These are phyloP conservation scores for Drosophila persimilis DNA, from an alignment of 1,140 invertebrate genomes.

Conservation along the genomic window DNA sequence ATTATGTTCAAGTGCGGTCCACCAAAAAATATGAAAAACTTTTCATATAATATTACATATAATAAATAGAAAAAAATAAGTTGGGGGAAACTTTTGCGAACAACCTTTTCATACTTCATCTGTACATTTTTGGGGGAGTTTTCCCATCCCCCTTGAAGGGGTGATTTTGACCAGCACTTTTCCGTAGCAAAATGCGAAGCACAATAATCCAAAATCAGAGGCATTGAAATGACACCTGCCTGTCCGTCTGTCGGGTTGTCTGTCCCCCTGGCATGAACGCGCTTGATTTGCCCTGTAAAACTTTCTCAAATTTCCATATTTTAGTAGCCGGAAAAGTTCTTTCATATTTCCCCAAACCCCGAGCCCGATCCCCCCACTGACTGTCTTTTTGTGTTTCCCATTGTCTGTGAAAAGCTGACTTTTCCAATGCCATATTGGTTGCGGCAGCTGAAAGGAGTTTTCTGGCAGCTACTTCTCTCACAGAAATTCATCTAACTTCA, in stretches of 20 bases:
- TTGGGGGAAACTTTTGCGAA: conserved; percentile 53
- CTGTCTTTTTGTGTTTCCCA: conserved; percentile 33
- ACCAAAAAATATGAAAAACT: conserved; percentile 48
- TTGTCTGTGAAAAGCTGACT: conserved; percentile 44
- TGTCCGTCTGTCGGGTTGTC: conserved; percentile 23
- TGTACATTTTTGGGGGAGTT: conserved; percentile 25
- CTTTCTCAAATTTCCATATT: conserved; percentile 52
- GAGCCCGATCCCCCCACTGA: conserved; percentile 2
- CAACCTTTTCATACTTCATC: conserved; percentile 26
- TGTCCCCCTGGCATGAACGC: conserved; percentile 24
- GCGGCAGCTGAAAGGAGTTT: conserved; percentile 24
- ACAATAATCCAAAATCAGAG: conserved; percentile 79
- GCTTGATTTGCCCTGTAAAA: conserved; percentile 48
- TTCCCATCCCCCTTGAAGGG: neutral
- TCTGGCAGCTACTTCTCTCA: conserved; percentile 3
- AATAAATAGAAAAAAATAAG: neutral
- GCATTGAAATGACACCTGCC: conserved; percentile 70
- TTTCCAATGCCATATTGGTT: conserved; percentile 16
- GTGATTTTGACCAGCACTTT: conserved; percentile 35
- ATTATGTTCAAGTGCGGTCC: conserved; percentile 58
- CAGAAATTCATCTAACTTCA: conserved; percentile 38
- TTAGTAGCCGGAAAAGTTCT: conserved; percentile 49
- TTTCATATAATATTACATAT: conserved; percentile 44
- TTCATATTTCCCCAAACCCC: conserved; percentile 17
- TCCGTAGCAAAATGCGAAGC: conserved; percentile 26